Evolutionary conservation across 2,888 invertebrate genomes (phyloP), one percentile per base, ranked within the genome.

Genomic region (Vanessa cardui): DNA sequence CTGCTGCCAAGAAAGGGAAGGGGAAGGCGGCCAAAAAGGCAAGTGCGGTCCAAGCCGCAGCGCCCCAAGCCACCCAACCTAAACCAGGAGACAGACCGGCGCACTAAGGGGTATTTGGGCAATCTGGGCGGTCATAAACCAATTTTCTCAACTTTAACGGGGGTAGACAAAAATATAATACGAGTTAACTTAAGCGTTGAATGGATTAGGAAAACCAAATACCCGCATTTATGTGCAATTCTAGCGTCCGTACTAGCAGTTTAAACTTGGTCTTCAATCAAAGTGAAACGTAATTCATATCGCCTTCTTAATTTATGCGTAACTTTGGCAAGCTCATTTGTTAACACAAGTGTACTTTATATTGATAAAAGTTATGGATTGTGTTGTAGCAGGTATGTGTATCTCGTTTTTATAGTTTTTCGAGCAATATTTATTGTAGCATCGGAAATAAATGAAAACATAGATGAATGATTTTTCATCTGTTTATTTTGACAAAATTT

Each of bases 161-260:
- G 45, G 45, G 45, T 45, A 45, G 45, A 45, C 45, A 45, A 45
- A 45, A 45, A 45, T 45, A 45, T 45, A 45, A 45, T 45, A 45
- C 45, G 9, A 45, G 45, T 45, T 45, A 45, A 45, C 45, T 45
- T 45, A 45, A 45, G 45, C 45, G 45, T 45, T 45, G 45, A 45
- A 45, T 45, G 45, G 45, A 45, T 45, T 45, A 45, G 45, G 45
- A 45, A 45, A 45, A 45, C 45, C 45, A 45, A 45, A 45, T 45
- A 45, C 45, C 45, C 45, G 8, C 45, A 45, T 45, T 45, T 45
- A 9, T 45, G 45, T 45, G 45, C 45, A 45, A 6, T 45, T 45
- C 9, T 45, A 45, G 45, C 45, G 15, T 45, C 45, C 45, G 45
- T 45, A 45, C 45, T 45, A 45, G 45, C 45, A 45, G 45, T 45